A percentile compares a stretch with the other conserved stretches of the same genome.
These are phyloP conservation scores for Beris chalybata DNA, from an alignment of 2,888 invertebrate genomes.

Conservation along the genomic window DNA sequence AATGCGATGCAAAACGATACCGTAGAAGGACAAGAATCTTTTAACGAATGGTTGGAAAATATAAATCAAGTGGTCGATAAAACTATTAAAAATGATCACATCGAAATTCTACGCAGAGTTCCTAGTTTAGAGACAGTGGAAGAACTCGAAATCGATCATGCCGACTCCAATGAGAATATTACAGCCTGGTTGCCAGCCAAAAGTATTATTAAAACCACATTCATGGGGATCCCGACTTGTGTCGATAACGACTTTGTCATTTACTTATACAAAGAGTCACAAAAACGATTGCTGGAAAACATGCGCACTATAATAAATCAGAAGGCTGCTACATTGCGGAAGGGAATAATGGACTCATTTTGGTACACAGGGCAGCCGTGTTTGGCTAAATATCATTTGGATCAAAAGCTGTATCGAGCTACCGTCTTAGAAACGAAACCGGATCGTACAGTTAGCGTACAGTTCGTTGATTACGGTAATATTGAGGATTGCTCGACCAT, in stretches of 20 bases:
- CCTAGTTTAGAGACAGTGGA: slow-evolving; percentile 37
- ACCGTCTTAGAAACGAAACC: slow-evolving; percentile 58
- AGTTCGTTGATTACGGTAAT: slow-evolving; percentile 84
- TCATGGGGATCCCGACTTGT: slow-evolving; percentile 66
- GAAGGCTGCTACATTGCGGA: slow-evolving; percentile 57
- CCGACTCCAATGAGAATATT: slow-evolving; percentile 45
- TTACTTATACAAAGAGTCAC: slow-evolving; percentile 49
- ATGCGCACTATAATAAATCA: slow-evolving; percentile 59
- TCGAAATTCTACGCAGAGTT: slow-evolving; percentile 4
- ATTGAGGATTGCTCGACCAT: slow-evolving; percentile 64
- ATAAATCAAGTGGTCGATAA: slow-evolving; percentile 18
- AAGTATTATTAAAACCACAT: slow-evolving; percentile 58
- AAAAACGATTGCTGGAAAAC: slow-evolving; percentile 54
- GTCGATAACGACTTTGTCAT: slow-evolving; percentile 63
- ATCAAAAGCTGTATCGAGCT: slow-evolving; percentile 73
- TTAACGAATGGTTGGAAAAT: slow-evolving; percentile 29
- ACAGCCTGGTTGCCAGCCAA: slow-evolving; percentile 64
- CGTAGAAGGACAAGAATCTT: slow-evolving; percentile 25
- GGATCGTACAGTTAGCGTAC: slow-evolving; percentile 59
- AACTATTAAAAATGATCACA: not conserved
- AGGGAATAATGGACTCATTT: slow-evolving; percentile 40
- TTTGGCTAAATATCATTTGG: slow-evolving; percentile 66
- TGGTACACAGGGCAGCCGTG: slow-evolving; percentile 70
- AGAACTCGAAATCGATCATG: slow-evolving; percentile 34
- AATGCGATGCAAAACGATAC: not conserved